These are phyloP conservation scores for Puma concolor DNA, from an alignment of 2,113 vertebrate genomes.

Conservation along the genomic window DNA sequence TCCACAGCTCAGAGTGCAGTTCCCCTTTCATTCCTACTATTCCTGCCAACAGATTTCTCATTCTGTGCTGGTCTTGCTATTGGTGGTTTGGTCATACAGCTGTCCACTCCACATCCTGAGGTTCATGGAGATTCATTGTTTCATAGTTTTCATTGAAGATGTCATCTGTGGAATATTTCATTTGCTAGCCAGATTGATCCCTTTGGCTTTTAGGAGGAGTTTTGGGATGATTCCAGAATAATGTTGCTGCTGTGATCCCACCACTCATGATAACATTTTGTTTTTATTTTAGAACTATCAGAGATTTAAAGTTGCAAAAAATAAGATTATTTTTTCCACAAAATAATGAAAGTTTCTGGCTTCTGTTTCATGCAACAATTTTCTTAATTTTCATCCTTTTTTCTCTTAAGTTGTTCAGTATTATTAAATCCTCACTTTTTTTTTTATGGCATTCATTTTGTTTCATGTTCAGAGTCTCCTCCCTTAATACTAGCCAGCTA, in stretches of 20 bases:
- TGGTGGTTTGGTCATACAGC: background rate
- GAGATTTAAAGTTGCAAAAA: background rate
- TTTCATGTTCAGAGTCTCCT: background rate
- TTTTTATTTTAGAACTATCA: background rate
- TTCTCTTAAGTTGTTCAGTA: background rate
- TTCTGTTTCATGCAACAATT: background rate
- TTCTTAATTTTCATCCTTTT: background rate
- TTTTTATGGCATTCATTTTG: background rate
- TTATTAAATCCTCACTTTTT: background rate
- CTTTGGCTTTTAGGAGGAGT: background rate
- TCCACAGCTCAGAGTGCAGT: accelerated
- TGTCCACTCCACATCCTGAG: accelerated
- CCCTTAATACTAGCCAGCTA: background rate
- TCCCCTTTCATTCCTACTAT: background rate
- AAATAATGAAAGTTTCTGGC: background rate
- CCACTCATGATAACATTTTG: background rate
- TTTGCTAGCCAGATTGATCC: background rate
- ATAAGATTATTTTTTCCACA: background rate
- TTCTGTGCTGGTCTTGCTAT: background rate
- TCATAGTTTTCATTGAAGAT: background rate
- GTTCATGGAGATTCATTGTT: background rate
- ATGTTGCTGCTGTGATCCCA: background rate
- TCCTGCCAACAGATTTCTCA: background rate
- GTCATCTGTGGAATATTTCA: background rate
- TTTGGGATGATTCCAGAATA: background rate